Base-by-base conservation (phyloP, 2,113 vertebrate species). In the Strix uralensis region DNA sequence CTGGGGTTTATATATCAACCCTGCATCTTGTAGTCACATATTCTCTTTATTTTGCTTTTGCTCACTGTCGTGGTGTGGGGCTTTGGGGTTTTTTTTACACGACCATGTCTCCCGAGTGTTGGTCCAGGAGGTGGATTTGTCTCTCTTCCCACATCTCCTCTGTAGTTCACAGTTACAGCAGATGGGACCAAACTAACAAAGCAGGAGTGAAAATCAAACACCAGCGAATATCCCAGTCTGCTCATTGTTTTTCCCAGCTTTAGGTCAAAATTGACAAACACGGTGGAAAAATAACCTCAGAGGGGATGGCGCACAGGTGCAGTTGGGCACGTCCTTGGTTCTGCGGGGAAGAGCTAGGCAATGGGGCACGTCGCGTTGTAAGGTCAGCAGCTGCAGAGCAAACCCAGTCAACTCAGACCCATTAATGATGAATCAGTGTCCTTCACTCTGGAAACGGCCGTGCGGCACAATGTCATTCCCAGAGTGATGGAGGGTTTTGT, bases 301-400 rank as follows among this genome's bases (percentile, higher is more conserved):
- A 67, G 30, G 19, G 26, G 25, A 34, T 2, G 5, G 63, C 0
- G 0, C 16, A 7, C 55, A 22, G 63, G 67, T 85, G 90, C 0
- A 1, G 30, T 3, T 34, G 32, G 67, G 51, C 65, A 36, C 0
- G 1, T 81, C 81, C 58, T n/a, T 7, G 82, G 62, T 26, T 65
- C 38, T 0, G 1, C 0, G 2, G 62, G 51, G 90, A 69, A 19
- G 27, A 81, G 59, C 1, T 1, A 57, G 58, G 71, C 58, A 32
- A 8, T 8, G 66, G 67, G 70, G 70, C n/a, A 51, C 4, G 3
- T 8, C 11, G 1, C 0, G 0, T 2, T 55, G 12, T 22, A 23
- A 52, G 75, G 58, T 21, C 78, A 75, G 58, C 81, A 90, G 87
- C 92, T 91, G 58, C 78, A 78, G 29, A 79, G 77, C 61, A 91